phyloP scores from a whole-genome alignment of 1,140 invertebrate genomes.

The Atopsyche davidsoni region DNA sequence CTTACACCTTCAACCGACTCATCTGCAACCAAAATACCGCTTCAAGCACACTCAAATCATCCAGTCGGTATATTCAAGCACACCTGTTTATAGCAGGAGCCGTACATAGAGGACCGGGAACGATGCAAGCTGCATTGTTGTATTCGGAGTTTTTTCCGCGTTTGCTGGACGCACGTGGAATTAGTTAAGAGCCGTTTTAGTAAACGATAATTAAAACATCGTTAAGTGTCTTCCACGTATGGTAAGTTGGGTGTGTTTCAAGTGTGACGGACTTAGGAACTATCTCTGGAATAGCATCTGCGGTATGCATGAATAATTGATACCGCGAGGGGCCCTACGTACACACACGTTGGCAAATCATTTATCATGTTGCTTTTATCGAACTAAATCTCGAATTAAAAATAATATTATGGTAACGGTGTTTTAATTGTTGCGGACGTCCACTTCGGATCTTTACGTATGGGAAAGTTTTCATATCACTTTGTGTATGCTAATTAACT shows the following conservation, averaged over 20 bases:
- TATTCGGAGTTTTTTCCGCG: neutral
- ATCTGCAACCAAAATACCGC: neutral
- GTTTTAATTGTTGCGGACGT: too few relatives aligned
- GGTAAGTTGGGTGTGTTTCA: neutral
- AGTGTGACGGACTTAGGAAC: slow-evolving; percentile 16
- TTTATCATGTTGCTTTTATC: slow-evolving; percentile 15
- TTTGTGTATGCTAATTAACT: too few relatives aligned
- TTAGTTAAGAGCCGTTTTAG: slow-evolving; percentile 23
- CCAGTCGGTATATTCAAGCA: neutral
- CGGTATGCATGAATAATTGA: slow-evolving; percentile 23
- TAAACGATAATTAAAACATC: slow-evolving; percentile 27
- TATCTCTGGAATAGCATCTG: slow-evolving; percentile 11
- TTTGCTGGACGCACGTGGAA: neutral
- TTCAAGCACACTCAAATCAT: neutral
- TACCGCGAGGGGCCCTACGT: slow-evolving; percentile 5
- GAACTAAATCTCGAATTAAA: slow-evolving; percentile 7
- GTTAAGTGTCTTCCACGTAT: slow-evolving; percentile 21
- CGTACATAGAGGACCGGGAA: neutral
- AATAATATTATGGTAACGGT: too few relatives aligned
- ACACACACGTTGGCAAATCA: slow-evolving; percentile 24
- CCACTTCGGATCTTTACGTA: too few relatives aligned
- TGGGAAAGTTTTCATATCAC: too few relatives aligned
- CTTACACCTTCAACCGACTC: slow-evolving; percentile 6
- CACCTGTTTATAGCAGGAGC: neutral
- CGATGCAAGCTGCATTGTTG: neutral